Evolutionary conservation across 2,888 invertebrate species (phyloP).

Genomic region (Clepsis dumicolana): DNA sequence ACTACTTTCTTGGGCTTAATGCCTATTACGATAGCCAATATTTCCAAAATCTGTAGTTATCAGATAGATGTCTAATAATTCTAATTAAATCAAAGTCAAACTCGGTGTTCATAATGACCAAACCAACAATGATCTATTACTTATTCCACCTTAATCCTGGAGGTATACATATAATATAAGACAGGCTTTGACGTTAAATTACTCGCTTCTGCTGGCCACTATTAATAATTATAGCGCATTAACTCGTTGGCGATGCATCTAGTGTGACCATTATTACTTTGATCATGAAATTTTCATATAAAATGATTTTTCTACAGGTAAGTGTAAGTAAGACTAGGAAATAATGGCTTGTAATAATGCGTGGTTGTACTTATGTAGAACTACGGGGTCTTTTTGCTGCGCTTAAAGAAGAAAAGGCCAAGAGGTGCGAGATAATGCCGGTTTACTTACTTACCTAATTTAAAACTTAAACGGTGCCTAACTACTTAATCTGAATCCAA

Average conservation of each 20-base stretch:
- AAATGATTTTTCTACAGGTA: too few relatives aligned
- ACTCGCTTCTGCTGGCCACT: neutral
- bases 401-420: too few relatives aligned
- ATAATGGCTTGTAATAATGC: too few relatives aligned
- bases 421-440: too few relatives aligned
- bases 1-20: too few relatives aligned
- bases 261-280: constrained; percentile 1
- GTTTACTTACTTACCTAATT: neutral
- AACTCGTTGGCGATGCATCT: neutral
- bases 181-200: neutral
- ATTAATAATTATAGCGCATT: neutral
- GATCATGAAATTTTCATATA: neutral
- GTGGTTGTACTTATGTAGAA: too few relatives aligned
- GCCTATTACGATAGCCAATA: too few relatives aligned
- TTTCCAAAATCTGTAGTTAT: neutral
- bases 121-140: neutral
- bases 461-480: neutral
- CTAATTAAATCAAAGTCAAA: too few relatives aligned
- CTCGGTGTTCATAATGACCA: neutral
- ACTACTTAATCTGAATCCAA: neutral
- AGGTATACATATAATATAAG: neutral
- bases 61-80: neutral
- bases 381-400: too few relatives aligned
- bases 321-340: too few relatives aligned
- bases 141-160: neutral